Evolutionary conservation across 2,797 vertebrate genomes (phyloP).

Genomic region (Crax fasciolata): DNA sequence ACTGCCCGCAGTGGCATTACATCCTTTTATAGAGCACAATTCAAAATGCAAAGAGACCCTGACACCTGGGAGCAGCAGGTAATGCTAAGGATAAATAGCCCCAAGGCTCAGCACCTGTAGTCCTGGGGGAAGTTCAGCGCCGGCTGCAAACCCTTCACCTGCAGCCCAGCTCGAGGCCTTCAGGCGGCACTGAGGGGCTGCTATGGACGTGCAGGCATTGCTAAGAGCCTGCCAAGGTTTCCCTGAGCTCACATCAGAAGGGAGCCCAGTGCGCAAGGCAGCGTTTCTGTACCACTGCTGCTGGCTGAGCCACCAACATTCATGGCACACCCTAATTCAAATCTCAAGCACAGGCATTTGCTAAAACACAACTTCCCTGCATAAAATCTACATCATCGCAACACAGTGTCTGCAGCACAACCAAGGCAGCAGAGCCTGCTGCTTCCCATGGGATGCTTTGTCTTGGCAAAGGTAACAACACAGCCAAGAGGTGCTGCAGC

Average conservation of each 20-base stretch:
- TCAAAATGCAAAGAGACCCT: neutral
- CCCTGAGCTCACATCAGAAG: rapidly evolving
- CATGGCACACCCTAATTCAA: neutral
- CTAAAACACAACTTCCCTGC: neutral
- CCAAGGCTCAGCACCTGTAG: neutral
- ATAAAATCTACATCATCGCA: neutral
- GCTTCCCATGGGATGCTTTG: neutral
- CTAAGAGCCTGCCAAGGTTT: neutral
- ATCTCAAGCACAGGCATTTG: neutral
- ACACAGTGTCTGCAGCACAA: neutral
- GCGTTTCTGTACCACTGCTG: neutral
- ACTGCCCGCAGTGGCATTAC: neutral
- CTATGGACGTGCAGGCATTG: neutral
- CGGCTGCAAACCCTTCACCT: neutral
- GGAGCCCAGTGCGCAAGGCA: neutral
- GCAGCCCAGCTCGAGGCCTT: neutral
- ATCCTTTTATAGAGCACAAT: neutral
- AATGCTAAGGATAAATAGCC: neutral
- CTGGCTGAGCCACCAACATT: neutral
- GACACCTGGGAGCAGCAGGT: neutral
- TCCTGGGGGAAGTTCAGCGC: neutral
- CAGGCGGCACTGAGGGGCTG: neutral
- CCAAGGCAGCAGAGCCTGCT: neutral
- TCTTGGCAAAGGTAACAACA: neutral
- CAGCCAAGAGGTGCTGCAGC: neutral